These are phyloP conservation scores for Phylloscopus trochilus DNA, from an alignment of 2,113 vertebrate species.

Conservation along the genomic window DNA sequence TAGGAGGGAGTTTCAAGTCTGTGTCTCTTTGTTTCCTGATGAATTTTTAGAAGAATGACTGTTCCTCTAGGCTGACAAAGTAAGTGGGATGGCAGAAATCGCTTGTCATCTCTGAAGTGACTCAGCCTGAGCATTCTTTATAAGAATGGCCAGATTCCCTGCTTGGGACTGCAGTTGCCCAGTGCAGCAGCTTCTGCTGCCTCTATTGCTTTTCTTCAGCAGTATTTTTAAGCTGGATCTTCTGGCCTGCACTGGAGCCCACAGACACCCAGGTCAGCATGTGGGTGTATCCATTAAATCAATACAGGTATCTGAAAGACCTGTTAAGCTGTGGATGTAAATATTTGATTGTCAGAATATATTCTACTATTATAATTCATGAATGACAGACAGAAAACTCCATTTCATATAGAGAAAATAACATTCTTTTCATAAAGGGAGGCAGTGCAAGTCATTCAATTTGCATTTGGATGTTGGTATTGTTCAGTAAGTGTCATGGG, in stretches of 20 bases:
- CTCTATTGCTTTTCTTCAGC: neutral
- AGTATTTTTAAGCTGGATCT: neutral
- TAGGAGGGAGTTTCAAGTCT: neutral
- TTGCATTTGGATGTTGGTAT: constrained; percentile 3
- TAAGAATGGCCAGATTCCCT: neutral
- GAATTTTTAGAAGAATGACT: neutral
- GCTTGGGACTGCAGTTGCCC: neutral
- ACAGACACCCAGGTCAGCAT: neutral
- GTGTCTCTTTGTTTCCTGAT: neutral
- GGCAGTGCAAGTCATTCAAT: neutral
- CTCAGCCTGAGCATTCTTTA: neutral
- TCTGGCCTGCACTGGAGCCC: neutral
- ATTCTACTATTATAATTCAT: neutral
- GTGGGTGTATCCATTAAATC: neutral
- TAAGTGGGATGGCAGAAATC: neutral
- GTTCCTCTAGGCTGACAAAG: neutral
- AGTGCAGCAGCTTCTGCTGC: neutral
- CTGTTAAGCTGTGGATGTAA: neutral
- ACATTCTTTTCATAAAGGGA: neutral
- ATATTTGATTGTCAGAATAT: neutral
- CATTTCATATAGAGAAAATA: neutral
- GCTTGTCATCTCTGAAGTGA: neutral
- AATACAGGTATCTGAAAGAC: neutral
- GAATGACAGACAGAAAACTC: neutral
- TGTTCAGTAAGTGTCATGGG: neutral